These are phyloP conservation scores for Cariama cristata DNA, from an alignment of 2,113 vertebrate genomes.

Conservation along the genomic window DNA sequence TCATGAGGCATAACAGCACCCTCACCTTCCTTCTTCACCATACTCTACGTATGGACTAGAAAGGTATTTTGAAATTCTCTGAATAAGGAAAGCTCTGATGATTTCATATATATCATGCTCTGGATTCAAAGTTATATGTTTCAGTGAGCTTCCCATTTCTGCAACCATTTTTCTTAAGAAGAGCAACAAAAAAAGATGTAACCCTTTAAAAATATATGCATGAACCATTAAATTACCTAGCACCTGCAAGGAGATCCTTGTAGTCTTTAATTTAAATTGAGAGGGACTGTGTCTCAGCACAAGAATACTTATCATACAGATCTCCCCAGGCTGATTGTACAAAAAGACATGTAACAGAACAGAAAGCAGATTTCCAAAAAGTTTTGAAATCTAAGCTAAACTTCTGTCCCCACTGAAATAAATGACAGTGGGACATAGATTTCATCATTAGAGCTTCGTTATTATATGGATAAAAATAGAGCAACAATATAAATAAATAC, in stretches of 20 bases:
- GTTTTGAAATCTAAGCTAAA: background rate
- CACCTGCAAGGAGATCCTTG: background rate
- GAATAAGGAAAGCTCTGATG: background rate
- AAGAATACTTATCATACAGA: background rate
- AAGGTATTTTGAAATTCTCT: background rate
- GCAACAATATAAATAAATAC: background rate
- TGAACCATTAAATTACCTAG: background rate
- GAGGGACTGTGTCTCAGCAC: background rate
- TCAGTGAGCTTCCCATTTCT: background rate
- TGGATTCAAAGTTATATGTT: background rate
- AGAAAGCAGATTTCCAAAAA: background rate
- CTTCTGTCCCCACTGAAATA: background rate
- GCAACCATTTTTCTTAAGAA: background rate
- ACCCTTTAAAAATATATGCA: background rate
- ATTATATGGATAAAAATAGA: background rate
- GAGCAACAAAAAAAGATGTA: background rate
- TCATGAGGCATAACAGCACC: slow-evolving; percentile 47
- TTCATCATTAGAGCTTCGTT: background rate
- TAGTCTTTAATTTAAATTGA: background rate
- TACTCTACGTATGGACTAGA: background rate
- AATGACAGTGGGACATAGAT: background rate
- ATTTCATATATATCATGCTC: background rate
- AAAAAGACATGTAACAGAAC: background rate
- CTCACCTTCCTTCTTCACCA: slow-evolving; percentile 11
- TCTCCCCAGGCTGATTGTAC: background rate